phyloP scores from a whole-genome alignment of 2,113 vertebrate genomes.

The Spea bombifrons region DNA sequence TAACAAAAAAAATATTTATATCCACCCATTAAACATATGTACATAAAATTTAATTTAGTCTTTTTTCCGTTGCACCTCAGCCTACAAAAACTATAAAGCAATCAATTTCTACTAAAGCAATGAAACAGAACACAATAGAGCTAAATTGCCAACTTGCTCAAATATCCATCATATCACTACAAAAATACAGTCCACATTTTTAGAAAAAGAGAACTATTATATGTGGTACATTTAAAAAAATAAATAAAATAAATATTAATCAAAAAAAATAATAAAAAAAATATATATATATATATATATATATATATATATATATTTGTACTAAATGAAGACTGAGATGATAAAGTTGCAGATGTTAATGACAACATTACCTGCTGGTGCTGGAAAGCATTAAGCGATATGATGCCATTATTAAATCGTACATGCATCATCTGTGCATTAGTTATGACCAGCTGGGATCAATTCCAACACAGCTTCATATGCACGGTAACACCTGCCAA shows the following conservation, averaged over 20 bases:
- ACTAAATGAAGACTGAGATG: neutral
- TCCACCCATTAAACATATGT: too few relatives aligned
- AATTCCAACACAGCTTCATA: conserved; percentile 42
- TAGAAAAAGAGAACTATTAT: too few relatives aligned
- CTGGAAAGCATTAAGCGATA: conserved; percentile 14
- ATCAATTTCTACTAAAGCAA: too few relatives aligned
- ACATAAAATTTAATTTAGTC: too few relatives aligned
- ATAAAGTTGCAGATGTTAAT: conserved; percentile 1
- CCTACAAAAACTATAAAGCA: too few relatives aligned
- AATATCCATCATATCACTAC: too few relatives aligned
- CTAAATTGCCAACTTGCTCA: too few relatives aligned
- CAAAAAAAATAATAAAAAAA: neutral
- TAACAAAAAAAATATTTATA: too few relatives aligned
- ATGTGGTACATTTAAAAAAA: neutral
- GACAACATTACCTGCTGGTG: conserved; percentile 11
- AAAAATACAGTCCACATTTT: too few relatives aligned
- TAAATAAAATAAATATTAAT: neutral
- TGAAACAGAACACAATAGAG: too few relatives aligned
- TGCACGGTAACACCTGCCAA: conserved; percentile 30
- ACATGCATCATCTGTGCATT: conserved; percentile 32
- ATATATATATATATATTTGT: neutral
- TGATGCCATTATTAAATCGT: conserved; percentile 35
- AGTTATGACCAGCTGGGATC: conserved; percentile 39
- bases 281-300: neutral
- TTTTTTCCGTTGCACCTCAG: too few relatives aligned